Evolutionary conservation across 2,797 vertebrate species (phyloP).

Genomic region (Periophthalmus magnuspinnatus): DNA sequence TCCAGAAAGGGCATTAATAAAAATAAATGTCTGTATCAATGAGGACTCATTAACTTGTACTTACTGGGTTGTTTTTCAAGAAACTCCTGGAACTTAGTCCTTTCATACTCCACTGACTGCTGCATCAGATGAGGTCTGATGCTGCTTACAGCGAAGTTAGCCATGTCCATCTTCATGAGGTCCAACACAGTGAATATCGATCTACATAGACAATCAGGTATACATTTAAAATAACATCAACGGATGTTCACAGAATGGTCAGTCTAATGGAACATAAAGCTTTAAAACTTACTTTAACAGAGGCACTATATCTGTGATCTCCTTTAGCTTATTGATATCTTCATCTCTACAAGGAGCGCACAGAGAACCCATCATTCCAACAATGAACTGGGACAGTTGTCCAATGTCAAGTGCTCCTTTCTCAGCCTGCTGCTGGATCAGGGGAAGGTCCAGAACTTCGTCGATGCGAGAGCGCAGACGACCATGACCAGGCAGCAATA

Average conservation of each 20-base stretch:
- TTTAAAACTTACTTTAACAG: slow-evolving; percentile 85
- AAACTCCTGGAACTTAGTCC: slow-evolving; percentile 94
- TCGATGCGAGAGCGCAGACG: slow-evolving; percentile 86
- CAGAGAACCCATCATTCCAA: slow-evolving; percentile 91
- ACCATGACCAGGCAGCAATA: slow-evolving; percentile 87
- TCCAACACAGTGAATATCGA: slow-evolving; percentile 91
- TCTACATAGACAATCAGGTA: not conserved
- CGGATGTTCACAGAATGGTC: not conserved
- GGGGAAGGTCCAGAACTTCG: slow-evolving; percentile 88
- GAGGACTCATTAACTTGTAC: slow-evolving; percentile 33
- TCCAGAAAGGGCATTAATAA: not conserved
- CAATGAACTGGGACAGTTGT: slow-evolving; percentile 86
- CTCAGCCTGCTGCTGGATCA: slow-evolving; percentile 95
- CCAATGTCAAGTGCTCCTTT: slow-evolving; percentile 89
- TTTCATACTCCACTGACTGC: slow-evolving; percentile 95
- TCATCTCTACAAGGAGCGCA: slow-evolving; percentile 91
- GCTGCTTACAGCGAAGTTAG: slow-evolving; percentile 92
- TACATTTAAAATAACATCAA: not conserved
- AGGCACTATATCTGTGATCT: slow-evolving; percentile 85
- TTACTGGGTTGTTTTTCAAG: slow-evolving; percentile 94
- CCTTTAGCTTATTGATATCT: slow-evolving; percentile 86
- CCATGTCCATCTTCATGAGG: slow-evolving; percentile 98
- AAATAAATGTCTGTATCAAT: not conserved
- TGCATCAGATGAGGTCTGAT: slow-evolving; percentile 94
- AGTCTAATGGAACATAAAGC: slow-evolving; percentile 24